phyloP scores from a whole-genome alignment of 2,888 invertebrate genomes.

The Prenolepis imparis region DNA sequence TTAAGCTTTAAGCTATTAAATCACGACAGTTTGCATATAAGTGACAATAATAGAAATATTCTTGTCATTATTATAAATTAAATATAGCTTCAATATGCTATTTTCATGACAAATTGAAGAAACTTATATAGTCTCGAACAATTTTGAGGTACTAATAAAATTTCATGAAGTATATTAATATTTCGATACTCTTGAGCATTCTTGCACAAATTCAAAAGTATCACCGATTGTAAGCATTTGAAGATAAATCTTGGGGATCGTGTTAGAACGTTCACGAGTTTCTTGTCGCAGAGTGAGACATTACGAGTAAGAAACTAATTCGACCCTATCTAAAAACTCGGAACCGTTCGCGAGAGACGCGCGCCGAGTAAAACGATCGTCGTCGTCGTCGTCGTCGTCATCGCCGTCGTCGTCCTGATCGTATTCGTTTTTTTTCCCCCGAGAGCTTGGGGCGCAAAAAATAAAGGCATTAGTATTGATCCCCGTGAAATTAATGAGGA shows the following conservation, averaged over 20 bases:
- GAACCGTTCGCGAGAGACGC: constrained; percentile 23
- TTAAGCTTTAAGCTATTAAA: not conserved
- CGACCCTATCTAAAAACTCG: constrained; percentile 27
- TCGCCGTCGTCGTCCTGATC: constrained; percentile 40
- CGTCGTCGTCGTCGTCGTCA: constrained; percentile 39
- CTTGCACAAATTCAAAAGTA: not conserved
- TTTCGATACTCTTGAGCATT: not conserved
- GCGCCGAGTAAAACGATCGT: constrained; percentile 44
- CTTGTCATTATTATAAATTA: constrained; percentile 5
- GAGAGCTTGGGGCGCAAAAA: constrained; percentile 38
- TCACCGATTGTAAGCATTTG: constrained; percentile 18
- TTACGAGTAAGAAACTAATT: constrained; percentile 45
- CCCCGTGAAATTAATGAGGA: constrained; percentile 80
- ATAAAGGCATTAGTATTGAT: constrained; percentile 64
- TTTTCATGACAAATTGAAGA: not conserved
- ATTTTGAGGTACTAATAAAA: not conserved
- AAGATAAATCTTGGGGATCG: constrained; percentile 21
- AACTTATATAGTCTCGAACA: not conserved
- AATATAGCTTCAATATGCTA: not conserved
- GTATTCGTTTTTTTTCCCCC: constrained; percentile 26
- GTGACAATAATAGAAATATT: not conserved
- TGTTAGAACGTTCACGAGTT: constrained; percentile 1
- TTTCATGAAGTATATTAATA: not conserved
- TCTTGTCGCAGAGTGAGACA: constrained; percentile 25
- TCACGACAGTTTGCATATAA: not conserved